Percentiles rank a stretch among this genome's conserved stretches.
These are phyloP conservation scores for Cataglyphis albicans DNA, from an alignment of 2,888 invertebrate genomes.

Conservation along the genomic window DNA sequence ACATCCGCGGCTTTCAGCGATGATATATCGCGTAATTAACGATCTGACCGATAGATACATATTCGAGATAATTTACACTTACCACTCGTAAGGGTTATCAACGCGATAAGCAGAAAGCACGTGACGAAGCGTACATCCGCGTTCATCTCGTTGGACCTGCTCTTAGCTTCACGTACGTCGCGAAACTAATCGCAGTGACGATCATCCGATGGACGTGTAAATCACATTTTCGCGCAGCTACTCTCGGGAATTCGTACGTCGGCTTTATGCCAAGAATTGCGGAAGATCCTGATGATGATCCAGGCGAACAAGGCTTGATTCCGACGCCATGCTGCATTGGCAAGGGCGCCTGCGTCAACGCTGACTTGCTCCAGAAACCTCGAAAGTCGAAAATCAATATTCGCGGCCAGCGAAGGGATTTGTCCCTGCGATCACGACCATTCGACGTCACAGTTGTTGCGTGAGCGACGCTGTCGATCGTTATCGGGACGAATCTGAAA, in stretches of 20 bases:
- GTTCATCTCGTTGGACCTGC: conserved; percentile 55
- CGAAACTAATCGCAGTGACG: neutral
- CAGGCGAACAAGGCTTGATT: conserved; percentile 13
- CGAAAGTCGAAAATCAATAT: conserved; percentile 74
- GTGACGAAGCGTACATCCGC: conserved; percentile 57
- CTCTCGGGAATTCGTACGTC: conserved; percentile 5
- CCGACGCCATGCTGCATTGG: conserved; percentile 74
- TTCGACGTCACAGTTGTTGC: conserved; percentile 68
- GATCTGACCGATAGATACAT: neutral
- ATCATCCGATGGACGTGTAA: neutral
- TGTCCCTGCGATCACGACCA: conserved; percentile 52
- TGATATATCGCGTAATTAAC: neutral
- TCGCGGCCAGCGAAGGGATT: conserved; percentile 53
- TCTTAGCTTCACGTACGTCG: neutral
- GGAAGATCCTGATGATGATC: neutral
- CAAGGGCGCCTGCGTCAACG: conserved; percentile 69
- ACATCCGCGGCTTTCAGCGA: neutral
- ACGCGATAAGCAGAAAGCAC: conserved; percentile 64
- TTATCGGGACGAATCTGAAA: neutral
- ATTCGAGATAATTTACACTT: conserved; percentile 43
- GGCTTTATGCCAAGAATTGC: neutral
- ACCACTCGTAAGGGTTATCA: conserved; percentile 63
- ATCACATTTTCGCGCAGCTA: conserved; percentile 7
- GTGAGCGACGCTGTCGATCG: conserved; percentile 47
- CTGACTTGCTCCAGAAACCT: conserved; percentile 79